Evolutionary conservation across 2,797 vertebrate genomes (phyloP).

Genomic region (Mormyrops boulengeri): DNA sequence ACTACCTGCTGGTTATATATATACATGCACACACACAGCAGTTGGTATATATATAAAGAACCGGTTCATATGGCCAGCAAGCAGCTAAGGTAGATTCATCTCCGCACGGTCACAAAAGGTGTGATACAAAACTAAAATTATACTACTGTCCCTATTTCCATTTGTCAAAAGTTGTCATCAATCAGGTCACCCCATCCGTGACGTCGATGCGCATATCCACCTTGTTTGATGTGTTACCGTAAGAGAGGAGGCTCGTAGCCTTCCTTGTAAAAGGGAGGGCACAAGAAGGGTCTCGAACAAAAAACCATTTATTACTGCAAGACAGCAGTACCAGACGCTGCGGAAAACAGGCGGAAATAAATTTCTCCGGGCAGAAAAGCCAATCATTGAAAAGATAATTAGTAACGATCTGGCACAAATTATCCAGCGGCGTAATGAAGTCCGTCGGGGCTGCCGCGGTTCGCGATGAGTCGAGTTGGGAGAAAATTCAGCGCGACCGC

Average conservation of each 20-base stretch:
- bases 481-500: background rate
- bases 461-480: background rate
- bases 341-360: background rate
- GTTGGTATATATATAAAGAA: background rate
- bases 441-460: background rate
- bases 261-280: background rate
- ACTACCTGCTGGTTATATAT: background rate
- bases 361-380: background rate
- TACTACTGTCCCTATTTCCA: constrained; percentile 6
- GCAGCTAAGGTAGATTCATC: background rate
- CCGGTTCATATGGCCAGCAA: background rate
- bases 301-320: background rate
- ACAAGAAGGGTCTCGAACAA: background rate
- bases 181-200: constrained; percentile 5
- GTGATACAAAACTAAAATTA: background rate
- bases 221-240: background rate
- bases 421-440: constrained; percentile 4
- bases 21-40: background rate
- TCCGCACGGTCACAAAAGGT: background rate
- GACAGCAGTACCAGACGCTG: background rate
- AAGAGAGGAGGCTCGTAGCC: background rate
- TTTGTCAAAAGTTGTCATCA: background rate
- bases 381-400: constrained; percentile 6
- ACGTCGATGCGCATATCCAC: background rate
- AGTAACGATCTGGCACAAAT: constrained; percentile 9